Percentiles rank a stretch among this genome's conserved stretches.
phyloP scores from a whole-genome alignment of 2,113 vertebrate genomes.

The Microtus pennsylvanicus region DNA sequence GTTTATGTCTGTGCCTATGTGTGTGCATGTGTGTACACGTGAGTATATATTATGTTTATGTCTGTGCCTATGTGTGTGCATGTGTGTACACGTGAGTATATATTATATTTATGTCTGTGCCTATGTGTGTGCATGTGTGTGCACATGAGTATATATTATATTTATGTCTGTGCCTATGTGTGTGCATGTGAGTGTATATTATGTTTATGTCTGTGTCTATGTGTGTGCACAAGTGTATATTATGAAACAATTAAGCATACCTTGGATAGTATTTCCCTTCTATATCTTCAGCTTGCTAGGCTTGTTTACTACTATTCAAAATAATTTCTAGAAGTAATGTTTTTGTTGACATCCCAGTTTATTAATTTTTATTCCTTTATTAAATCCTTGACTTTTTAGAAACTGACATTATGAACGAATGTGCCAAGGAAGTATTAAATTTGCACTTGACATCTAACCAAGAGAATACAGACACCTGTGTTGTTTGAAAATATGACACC shows the following conservation, averaged over 20 bases:
- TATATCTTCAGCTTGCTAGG: not conserved
- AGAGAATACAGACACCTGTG: constrained; percentile 45
- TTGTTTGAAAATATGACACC: constrained; percentile 16
- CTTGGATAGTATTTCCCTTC: not conserved
- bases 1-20: too few relatives aligned
- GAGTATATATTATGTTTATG: too few relatives aligned
- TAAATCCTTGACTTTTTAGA: constrained; percentile 64
- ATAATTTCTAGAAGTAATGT: constrained; percentile 49
- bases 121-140: too few relatives aligned
- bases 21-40: too few relatives aligned
- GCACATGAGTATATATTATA: too few relatives aligned
- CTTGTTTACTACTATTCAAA: not conserved
- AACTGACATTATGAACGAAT: constrained; percentile 75
- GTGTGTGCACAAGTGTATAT: not conserved
- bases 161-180: too few relatives aligned
- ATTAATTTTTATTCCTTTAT: constrained; percentile 57
- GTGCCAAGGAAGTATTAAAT: constrained; percentile 42
- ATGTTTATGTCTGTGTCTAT: too few relatives aligned
- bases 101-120: too few relatives aligned
- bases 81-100: too few relatives aligned
- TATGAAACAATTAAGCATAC: not conserved
- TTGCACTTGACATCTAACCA: constrained; percentile 60
- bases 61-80: too few relatives aligned
- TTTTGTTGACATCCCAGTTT: constrained; percentile 61
- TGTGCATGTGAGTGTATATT: too few relatives aligned